phyloP scores from a whole-genome alignment of 2,797 vertebrate species.

The Threskiornis aethiopicus region DNA sequence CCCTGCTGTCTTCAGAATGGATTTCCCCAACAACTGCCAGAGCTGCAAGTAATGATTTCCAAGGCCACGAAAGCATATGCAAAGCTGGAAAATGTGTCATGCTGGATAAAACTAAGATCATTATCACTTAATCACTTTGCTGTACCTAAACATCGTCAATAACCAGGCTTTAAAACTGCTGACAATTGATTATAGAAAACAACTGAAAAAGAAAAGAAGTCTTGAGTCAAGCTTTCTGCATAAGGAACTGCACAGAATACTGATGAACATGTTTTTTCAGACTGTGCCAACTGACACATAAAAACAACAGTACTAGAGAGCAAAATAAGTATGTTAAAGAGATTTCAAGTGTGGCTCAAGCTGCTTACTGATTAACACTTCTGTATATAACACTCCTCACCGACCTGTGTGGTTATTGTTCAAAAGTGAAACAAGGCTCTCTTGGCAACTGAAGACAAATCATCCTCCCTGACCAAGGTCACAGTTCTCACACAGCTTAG shows the following conservation, averaged over 20 bases:
- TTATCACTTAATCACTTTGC: conserved; percentile 61
- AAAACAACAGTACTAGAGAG: conserved; percentile 65
- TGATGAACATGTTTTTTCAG: conserved; percentile 75
- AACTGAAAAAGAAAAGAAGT: conserved; percentile 45
- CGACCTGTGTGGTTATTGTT: conserved; percentile 69
- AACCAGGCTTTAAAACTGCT: background rate
- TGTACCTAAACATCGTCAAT: conserved; percentile 52
- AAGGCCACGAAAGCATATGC: background rate
- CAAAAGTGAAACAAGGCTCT: conserved; percentile 71
- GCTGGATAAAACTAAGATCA: conserved; percentile 46
- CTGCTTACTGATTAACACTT: conserved; percentile 78
- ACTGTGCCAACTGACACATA: conserved; percentile 65
- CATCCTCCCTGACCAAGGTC: conserved; percentile 62
- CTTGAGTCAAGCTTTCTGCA: conserved; percentile 50
- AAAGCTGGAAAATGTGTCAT: conserved; percentile 39
- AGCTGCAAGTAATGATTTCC: conserved; percentile 17
- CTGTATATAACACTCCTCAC: conserved; percentile 53
- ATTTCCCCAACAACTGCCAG: background rate
- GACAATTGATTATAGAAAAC: conserved; percentile 56
- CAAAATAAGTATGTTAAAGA: conserved; percentile 71
- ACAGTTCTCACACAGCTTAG: conserved; percentile 73
- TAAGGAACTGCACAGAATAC: conserved; percentile 64
- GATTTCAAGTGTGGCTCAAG: conserved; percentile 68
- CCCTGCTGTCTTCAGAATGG: background rate
- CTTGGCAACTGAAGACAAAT: conserved; percentile 68